Evolutionary conservation across 2,797 vertebrate genomes (phyloP).

Genomic region (Cossypha polioptera): DNA sequence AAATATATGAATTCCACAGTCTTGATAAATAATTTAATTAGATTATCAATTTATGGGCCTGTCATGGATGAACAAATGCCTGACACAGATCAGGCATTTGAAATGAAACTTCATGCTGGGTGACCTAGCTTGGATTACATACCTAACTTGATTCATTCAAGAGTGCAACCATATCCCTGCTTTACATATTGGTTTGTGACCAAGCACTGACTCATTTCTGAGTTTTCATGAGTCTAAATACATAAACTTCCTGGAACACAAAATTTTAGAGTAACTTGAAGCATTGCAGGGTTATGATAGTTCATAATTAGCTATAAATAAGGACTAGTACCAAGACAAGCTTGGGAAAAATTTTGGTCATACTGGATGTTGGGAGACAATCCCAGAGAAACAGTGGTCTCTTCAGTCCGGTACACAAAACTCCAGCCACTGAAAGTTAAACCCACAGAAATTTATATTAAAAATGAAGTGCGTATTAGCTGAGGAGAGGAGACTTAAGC

Average conservation of each 20-base stretch:
- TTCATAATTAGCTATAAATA: background rate
- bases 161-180: background rate
- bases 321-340: background rate
- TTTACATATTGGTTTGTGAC: background rate
- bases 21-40: conserved; percentile 2
- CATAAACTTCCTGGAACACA: background rate
- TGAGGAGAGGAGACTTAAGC: background rate
- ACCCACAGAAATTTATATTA: background rate
- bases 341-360: background rate
- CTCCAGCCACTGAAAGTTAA: background rate
- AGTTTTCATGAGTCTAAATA: background rate
- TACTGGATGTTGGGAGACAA: background rate
- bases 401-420: background rate
- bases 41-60: background rate
- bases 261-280: background rate
- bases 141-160: background rate
- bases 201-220: background rate
- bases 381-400: background rate
- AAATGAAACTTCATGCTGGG: background rate
- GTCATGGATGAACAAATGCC: background rate
- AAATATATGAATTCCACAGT: background rate
- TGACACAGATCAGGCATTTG: background rate
- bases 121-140: background rate
- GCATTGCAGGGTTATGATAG: background rate
- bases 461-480: background rate